phyloP scores from a whole-genome alignment of 2,888 invertebrate species.

The Cheilosia vulpina region DNA sequence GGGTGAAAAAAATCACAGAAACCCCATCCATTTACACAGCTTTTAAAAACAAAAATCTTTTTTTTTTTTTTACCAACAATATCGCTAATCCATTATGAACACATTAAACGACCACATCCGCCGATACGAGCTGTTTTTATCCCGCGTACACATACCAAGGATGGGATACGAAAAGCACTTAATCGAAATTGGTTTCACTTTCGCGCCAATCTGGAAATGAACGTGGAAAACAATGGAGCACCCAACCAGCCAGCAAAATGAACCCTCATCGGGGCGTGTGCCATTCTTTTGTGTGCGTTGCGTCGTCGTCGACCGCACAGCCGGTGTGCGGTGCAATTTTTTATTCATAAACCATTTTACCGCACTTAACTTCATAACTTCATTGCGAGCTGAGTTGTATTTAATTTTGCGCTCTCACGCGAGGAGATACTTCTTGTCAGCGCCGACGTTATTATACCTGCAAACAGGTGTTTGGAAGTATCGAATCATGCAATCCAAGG shows the following conservation, averaged over 20 bases:
- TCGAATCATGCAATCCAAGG: conserved; percentile 24
- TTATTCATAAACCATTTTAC: conserved; percentile 68
- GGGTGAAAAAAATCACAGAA: not conserved
- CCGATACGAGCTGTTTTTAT: conserved; percentile 47
- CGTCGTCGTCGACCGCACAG: conserved; percentile 3
- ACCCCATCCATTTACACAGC: conserved; percentile 30
- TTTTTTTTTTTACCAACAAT: conserved; percentile 46
- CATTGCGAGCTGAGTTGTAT: conserved; percentile 39
- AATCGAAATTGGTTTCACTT: conserved; percentile 72
- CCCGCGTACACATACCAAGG: conserved; percentile 4
- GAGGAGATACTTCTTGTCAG: conserved; percentile 15
- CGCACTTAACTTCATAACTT: conserved; percentile 64
- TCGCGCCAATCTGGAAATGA: conserved; percentile 38
- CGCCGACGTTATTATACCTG: not conserved
- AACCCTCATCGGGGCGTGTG: not conserved
- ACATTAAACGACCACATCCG: conserved; percentile 64
- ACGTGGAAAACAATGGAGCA: conserved; percentile 22
- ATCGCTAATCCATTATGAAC: conserved; percentile 71
- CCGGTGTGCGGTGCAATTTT: conserved; percentile 42
- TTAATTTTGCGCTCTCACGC: conserved; percentile 67
- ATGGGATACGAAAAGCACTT: conserved; percentile 48
- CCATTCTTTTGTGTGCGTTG: conserved; percentile 37
- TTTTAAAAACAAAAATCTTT: not conserved
- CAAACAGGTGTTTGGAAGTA: conserved; percentile 24
- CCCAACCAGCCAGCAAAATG: not conserved